phyloP scores from a whole-genome alignment of 2,888 invertebrate genomes.

The Hypomecis atomaria region DNA sequence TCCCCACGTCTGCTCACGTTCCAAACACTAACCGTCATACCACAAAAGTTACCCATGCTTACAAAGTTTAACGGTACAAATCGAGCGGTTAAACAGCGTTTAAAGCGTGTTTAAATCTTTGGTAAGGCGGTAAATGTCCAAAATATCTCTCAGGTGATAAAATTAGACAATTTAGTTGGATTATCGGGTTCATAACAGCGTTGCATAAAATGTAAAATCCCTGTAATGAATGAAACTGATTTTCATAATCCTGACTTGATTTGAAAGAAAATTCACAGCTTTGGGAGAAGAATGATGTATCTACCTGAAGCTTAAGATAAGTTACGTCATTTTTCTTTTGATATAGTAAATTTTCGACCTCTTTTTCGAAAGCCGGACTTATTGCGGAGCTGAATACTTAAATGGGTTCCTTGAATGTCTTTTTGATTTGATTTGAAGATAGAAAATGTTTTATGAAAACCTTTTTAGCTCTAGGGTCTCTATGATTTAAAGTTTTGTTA shows the following conservation, averaged over 20 bases:
- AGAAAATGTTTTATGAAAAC: neutral
- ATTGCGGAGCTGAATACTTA: constrained; percentile 15
- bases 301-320: too few species aligned
- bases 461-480: neutral
- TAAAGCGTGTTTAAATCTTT: too few species aligned
- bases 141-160: constrained; percentile 17
- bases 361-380: constrained; percentile 7
- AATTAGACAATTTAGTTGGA: constrained; percentile 17
- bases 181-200: constrained; percentile 5
- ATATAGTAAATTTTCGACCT: neutral
- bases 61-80: too few species aligned
- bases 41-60: too few species aligned
- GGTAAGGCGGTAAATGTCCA: too few species aligned
- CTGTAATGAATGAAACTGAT: constrained; percentile 4
- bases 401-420: constrained; percentile 6
- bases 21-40: neutral
- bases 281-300: neutral
- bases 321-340: neutral
- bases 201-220: constrained; percentile 12
- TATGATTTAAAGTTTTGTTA: too few species aligned
- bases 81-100: too few species aligned
- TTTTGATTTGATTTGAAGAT: constrained; percentile 13
- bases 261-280: constrained; percentile 12
- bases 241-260: constrained; percentile 6
- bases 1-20: neutral